Evolutionary conservation across 2,888 invertebrate genomes (phyloP).

Genomic region (Nowickia ferox): DNA sequence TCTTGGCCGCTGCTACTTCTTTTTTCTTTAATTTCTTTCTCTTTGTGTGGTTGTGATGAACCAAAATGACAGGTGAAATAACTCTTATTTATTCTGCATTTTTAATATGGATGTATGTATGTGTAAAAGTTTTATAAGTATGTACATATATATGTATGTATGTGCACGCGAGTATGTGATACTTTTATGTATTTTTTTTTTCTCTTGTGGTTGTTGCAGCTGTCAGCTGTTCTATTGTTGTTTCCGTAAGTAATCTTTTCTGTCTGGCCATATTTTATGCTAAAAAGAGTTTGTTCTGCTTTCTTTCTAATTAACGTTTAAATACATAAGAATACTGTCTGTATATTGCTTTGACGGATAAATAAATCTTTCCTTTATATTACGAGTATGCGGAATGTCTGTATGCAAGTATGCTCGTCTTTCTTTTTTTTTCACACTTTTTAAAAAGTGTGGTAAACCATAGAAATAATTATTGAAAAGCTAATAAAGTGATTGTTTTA

Average conservation of each 20-base stretch:
- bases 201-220: constrained; percentile 48
- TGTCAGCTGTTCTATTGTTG: constrained; percentile 67
- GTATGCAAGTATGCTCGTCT: background rate
- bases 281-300: constrained; percentile 66
- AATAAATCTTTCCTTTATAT: constrained; percentile 54
- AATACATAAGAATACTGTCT: background rate
- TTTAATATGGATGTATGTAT: constrained; percentile 8
- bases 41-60: constrained; percentile 14
- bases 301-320: constrained; percentile 70
- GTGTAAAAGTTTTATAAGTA: constrained; percentile 5
- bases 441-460: constrained; percentile 13
- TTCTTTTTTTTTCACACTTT: constrained; percentile 7
- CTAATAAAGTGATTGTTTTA: constrained; percentile 9
- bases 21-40: constrained; percentile 9
- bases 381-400: too few relatives aligned
- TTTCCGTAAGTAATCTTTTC: constrained; percentile 60
- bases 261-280: constrained; percentile 63
- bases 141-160: constrained; percentile 5
- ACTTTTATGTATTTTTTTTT: constrained; percentile 37
- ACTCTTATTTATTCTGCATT: constrained; percentile 48
- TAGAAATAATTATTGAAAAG: constrained; percentile 22
- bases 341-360: constrained; percentile 59
- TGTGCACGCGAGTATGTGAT: constrained; percentile 22
- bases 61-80: constrained; percentile 71
- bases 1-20: background rate